Conservation (phyloP, 2,888 invertebrate genomes). For the Busseola fusca region DNA sequence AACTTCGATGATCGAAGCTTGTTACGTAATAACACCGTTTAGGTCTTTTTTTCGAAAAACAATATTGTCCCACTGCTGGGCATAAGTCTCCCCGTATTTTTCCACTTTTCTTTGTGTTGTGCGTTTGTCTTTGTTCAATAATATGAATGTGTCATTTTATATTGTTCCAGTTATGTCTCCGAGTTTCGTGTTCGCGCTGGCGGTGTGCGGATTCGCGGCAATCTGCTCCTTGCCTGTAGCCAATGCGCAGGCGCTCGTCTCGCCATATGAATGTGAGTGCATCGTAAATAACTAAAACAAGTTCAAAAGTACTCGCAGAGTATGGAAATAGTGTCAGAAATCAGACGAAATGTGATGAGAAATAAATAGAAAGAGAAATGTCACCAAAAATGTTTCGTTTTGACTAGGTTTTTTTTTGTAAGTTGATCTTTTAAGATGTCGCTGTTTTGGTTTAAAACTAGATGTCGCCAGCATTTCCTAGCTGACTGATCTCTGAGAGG, state of each 20-base stretch:
- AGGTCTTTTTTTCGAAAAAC: not conserved
- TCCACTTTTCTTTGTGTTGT: not conserved
- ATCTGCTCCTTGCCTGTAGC: conserved; percentile 75
- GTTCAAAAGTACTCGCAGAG: not conserved
- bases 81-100: not conserved
- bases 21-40: not conserved
- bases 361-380: not conserved
- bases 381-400: not conserved
- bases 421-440: too few relatives aligned
- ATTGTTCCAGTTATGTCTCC: conserved; percentile 85
- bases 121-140: not conserved
- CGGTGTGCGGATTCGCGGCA: conserved; percentile 77
- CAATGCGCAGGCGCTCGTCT: conserved; percentile 77
- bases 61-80: not conserved
- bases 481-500: not conserved
- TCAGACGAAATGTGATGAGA: not conserved
- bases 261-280: conserved; percentile 78
- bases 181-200: conserved; percentile 76
- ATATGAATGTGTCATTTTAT: conserved; percentile 36
- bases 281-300: not conserved
- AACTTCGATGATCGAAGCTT: not conserved
- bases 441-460: not conserved
- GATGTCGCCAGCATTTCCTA: not conserved
- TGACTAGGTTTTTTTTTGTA: too few relatives aligned
- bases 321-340: not conserved